These are phyloP conservation scores for Dasypolia templi DNA, from an alignment of 2,888 invertebrate genomes.

Conservation along the genomic window DNA sequence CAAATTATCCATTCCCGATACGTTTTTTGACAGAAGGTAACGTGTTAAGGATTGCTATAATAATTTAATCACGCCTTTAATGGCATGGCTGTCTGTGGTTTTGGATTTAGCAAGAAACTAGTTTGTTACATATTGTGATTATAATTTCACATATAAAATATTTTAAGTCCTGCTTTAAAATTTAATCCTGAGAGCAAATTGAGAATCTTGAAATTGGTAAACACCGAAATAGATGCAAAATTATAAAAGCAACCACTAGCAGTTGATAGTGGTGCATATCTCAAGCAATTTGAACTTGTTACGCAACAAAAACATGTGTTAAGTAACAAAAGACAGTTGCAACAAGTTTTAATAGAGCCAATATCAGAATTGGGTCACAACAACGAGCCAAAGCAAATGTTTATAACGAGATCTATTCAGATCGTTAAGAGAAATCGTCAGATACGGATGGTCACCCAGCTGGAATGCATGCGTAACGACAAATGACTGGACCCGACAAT, in stretches of 20 bases:
- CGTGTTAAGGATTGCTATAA: slow-evolving; percentile 20
- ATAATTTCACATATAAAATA: slow-evolving; percentile 1
- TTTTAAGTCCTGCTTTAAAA: background rate
- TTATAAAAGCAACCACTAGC: background rate
- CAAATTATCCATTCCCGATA: too few relatives aligned
- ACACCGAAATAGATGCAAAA: background rate
- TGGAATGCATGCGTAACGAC: slow-evolving; percentile 77
- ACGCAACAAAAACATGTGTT: slow-evolving; percentile 41
- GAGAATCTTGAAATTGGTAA: background rate
- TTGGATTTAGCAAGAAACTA: slow-evolving; percentile 5
- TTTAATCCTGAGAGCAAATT: background rate
- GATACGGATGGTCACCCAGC: slow-evolving; percentile 78
- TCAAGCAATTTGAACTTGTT: slow-evolving; percentile 32
- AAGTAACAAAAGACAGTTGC: slow-evolving; percentile 52
- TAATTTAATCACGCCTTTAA: slow-evolving; percentile 2
- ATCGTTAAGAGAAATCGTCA: slow-evolving; percentile 78
- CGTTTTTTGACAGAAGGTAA: too few relatives aligned
- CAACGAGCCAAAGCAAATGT: slow-evolving; percentile 62
- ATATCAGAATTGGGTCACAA: slow-evolving; percentile 70
- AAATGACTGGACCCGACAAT: slow-evolving; percentile 66
- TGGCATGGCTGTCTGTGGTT: background rate
- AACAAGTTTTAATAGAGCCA: slow-evolving; percentile 59
- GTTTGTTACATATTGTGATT: background rate
- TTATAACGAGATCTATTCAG: slow-evolving; percentile 66
- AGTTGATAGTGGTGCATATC: slow-evolving; percentile 9